Evolutionary conservation across 2,888 invertebrate genomes (phyloP), one percentile per base, ranked within the genome.

Genomic region (Gnatocerus cornutus): DNA sequence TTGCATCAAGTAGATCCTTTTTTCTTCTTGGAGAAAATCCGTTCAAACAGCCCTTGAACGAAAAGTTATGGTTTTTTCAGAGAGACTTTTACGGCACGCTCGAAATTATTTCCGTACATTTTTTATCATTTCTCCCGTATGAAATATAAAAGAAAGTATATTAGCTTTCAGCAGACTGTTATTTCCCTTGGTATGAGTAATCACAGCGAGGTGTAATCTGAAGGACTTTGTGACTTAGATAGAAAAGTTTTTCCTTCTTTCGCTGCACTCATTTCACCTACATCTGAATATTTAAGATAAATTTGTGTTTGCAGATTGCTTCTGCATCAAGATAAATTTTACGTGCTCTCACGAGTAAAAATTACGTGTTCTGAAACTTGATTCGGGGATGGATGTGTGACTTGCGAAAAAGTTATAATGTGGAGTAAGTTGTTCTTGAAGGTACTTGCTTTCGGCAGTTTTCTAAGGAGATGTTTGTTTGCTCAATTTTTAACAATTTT

Each of bases 171-270:
- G 45, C 53, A 64, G 45, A 29, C 29, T 65, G 67, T 67, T 59
- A 67, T 67, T 67, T 67, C 67, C 67, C 67, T 52, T 67, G 67
- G 67, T 67, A 67, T 67, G 59, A 67, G 67, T 67, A 67, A 59
- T 50, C 67, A 53, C 53, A 33, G 21, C 58, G 41, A 67, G 53
- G 67, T 52, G 59, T 59, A 67, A 59, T 67, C 45, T 59, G 59
- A 59, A 67, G 59, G 53, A 64, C 62, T 59, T 59, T 59, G 45
- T 46, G 45, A 59, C 45, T 59, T 45, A n/a, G 16, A 50, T 27
- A 56, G 43, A 41, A 33, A 45, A 21, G 9, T 39, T 48, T 50
- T 6, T 33, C 10, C 61, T 13, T 41, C 21, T 59, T 59, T 50
- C n/a, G 10, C 33, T 48, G 27, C 10, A 30, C 46, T 6, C 53